Conservation (phyloP, 2,797 vertebrate species). For the Fratercula arctica region DNA sequence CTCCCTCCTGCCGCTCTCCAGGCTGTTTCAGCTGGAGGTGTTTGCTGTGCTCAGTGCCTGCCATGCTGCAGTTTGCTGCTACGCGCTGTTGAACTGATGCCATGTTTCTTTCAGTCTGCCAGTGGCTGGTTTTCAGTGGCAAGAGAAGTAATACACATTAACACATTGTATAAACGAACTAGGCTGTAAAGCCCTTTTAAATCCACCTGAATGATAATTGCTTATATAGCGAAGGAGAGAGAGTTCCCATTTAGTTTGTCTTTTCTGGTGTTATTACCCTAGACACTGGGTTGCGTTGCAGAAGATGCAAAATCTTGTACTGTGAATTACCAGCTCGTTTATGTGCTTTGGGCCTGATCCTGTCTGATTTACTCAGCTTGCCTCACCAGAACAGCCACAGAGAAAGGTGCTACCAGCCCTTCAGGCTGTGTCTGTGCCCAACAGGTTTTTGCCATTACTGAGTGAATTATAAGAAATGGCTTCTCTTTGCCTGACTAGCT, state of each 20-base stretch:
- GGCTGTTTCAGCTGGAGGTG: neutral
- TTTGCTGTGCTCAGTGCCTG: neutral
- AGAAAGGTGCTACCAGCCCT: neutral
- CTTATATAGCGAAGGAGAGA: neutral
- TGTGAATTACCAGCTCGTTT: neutral
- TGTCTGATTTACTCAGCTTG: neutral
- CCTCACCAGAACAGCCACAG: neutral
- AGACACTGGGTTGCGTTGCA: neutral
- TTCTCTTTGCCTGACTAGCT: neutral
- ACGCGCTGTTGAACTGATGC: neutral
- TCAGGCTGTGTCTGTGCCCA: neutral
- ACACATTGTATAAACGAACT: neutral
- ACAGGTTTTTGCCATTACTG: neutral
- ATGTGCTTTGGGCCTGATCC: neutral
- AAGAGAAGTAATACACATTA: neutral
- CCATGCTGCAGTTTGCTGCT: neutral
- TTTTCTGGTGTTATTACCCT: neutral
- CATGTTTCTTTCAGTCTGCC: neutral
- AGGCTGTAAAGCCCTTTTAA: slow-evolving; percentile 32
- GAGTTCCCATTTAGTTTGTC: neutral
- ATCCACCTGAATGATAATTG: slow-evolving; percentile 36
- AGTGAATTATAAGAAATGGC: neutral
- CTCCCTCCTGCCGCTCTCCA: neutral
- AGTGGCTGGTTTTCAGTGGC: neutral
- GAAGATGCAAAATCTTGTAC: neutral